These are phyloP conservation scores for Pygoscelis antarcticus DNA, from an alignment of 2,113 vertebrate species.

Conservation along the genomic window DNA sequence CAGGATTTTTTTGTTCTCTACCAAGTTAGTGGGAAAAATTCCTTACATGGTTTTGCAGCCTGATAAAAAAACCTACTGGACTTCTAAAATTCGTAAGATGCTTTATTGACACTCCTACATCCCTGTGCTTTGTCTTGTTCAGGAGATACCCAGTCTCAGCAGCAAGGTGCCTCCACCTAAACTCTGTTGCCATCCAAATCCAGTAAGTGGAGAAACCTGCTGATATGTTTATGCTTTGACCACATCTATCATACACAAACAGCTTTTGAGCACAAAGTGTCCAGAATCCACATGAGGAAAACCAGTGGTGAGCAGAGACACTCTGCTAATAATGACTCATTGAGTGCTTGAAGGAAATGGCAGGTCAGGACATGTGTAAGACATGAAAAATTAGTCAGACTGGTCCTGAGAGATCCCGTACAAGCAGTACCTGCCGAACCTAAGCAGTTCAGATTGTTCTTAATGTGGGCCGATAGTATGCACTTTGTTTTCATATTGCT, in stretches of 20 bases:
- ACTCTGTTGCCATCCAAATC: background rate
- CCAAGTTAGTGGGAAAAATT: background rate
- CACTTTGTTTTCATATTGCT: background rate
- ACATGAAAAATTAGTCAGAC: background rate
- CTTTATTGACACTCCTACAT: background rate
- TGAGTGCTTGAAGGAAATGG: background rate
- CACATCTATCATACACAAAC: background rate
- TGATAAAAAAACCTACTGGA: background rate
- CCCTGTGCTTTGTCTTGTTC: background rate
- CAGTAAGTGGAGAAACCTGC: background rate
- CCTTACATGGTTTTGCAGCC: background rate
- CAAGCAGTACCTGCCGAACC: background rate
- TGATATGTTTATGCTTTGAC: background rate
- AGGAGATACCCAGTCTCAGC: background rate
- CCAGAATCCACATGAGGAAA: background rate
- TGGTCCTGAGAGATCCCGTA: background rate
- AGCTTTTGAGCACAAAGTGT: background rate
- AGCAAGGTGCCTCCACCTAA: background rate
- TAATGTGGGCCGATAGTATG: background rate
- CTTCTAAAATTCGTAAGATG: background rate
- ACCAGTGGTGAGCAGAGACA: background rate
- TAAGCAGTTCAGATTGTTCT: background rate
- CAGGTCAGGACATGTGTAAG: background rate
- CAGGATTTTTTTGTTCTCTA: background rate
- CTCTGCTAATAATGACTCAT: constrained; percentile 2